A percentile compares a stretch with the other conserved stretches of the same genome.
phyloP scores from a whole-genome alignment of 2,797 vertebrate genomes.

The Alcedo quadribrachys region DNA sequence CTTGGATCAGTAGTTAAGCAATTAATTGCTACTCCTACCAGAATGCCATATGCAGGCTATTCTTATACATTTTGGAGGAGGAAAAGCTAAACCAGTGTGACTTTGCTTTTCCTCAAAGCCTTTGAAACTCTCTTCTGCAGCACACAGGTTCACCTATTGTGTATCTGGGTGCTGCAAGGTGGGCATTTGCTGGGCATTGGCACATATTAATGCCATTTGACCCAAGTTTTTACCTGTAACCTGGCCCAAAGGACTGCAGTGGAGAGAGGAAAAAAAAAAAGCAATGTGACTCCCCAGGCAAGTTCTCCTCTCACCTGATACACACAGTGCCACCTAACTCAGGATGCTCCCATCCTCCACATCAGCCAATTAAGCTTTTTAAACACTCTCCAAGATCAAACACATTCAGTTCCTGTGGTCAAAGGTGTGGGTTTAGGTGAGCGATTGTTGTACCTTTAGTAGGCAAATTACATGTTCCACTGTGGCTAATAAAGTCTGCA shows the following conservation, averaged over 20 bases:
- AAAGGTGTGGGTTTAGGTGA: constrained; percentile 32
- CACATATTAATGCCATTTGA: not conserved
- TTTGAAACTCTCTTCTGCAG: not conserved
- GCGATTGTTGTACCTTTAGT: not conserved
- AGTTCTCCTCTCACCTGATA: not conserved
- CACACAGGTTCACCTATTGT: not conserved
- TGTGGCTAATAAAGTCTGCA: constrained; percentile 15
- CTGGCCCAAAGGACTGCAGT: not conserved
- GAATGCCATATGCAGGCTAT: constrained; percentile 51
- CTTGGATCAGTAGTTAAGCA: constrained; percentile 48
- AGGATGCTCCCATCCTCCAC: not conserved
- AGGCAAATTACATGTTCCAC: constrained; percentile 17
- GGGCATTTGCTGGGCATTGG: not conserved
- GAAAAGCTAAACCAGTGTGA: constrained; percentile 23
- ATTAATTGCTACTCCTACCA: constrained; percentile 42
- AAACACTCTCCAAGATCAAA: constrained; percentile 30
- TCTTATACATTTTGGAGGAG: constrained; percentile 25
- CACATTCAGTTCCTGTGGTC: not conserved
- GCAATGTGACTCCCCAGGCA: not conserved
- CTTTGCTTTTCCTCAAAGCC: constrained; percentile 4
- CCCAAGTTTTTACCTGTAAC: not conserved
- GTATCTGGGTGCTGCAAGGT: not conserved
- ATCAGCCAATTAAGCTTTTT: constrained; percentile 20
- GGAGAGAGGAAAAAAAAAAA: not conserved
- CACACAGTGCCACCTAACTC: not conserved